Evolutionary conservation across 2,888 invertebrate genomes (phyloP).

Genomic region (Melieria picta): DNA sequence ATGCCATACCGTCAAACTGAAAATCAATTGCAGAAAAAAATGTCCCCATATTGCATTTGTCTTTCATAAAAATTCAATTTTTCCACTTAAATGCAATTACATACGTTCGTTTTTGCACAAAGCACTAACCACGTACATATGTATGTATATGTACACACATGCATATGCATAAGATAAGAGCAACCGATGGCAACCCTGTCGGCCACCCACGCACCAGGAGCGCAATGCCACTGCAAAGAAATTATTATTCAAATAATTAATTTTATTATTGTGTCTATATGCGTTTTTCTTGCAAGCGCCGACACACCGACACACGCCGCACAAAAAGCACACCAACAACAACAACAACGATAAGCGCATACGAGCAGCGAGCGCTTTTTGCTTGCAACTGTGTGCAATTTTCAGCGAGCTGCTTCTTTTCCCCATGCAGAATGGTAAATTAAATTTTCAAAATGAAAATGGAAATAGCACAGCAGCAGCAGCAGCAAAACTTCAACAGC

Average conservation of each 20-base stretch:
- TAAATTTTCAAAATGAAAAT: slow-evolving; percentile 21
- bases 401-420: neutral
- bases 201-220: neutral
- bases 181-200: neutral
- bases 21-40: too few relatives aligned
- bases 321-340: neutral
- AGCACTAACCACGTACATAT: neutral
- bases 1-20: too few relatives aligned
- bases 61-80: too few relatives aligned
- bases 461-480: slow-evolving; percentile 4
- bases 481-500: neutral
- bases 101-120: too few relatives aligned
- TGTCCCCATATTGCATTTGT: too few relatives aligned
- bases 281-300: neutral
- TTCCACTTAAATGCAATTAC: too few relatives aligned
- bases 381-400: too few relatives aligned
- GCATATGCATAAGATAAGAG: neutral
- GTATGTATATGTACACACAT: neutral
- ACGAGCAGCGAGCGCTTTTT: too few relatives aligned
- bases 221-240: neutral
- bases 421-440: slow-evolving; percentile 13
- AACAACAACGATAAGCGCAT: too few relatives aligned
- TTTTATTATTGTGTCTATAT: slow-evolving; percentile 18
- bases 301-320: neutral
- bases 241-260: slow-evolving; percentile 31